Evolutionary conservation across 2,888 invertebrate genomes (phyloP), one percentile per base, ranked within the genome.

Genomic region (Volucella zonaria): DNA sequence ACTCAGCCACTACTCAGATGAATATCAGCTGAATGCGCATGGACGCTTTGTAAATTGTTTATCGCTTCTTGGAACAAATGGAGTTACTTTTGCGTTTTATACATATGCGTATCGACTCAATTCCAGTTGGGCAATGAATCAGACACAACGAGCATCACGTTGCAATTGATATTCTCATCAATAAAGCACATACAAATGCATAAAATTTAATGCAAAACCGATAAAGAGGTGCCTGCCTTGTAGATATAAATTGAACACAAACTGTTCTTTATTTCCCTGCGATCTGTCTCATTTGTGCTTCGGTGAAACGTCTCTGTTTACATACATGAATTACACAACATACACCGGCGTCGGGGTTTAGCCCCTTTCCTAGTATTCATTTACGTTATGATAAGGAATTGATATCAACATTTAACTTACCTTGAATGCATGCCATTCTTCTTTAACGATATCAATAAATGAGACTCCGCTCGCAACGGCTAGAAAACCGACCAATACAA

Each of bases 391-490:
- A 31, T 31, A 31, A 31, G 0, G 4, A 31, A 31, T 47, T 45
- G 9, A 47, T 8, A 43, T 49, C 9, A 47, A 59, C 15, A 42
- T 59, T 62, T 14, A 77, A 88, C 89, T 91, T 93, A 96, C 96
- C 94, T 96, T 96, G 89, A 94, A 96, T 0, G 94, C 93, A n/a
- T 92, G 92, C 96, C 96, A 96, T 92, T 96, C 96, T 89, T 96
- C 95, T 87, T 93, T 93, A 64, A 96, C 93, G 82, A 97, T 93
- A 88, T 97, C 96, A 87, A 94, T 93, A 89, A 95, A 94, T 76
- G 95, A 95, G 61, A 96, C 93, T 4, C 96, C 95, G 67, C 94
- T 93, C 43, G 93, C 93, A 2, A 93, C 93, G 83, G 94, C 94
- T 88, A 94, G 89, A 87, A 94, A 88, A 77, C 90, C 87, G 86